Base-by-base conservation (phyloP, 2,113 vertebrate genomes). In the Lonchura striata region DNA sequence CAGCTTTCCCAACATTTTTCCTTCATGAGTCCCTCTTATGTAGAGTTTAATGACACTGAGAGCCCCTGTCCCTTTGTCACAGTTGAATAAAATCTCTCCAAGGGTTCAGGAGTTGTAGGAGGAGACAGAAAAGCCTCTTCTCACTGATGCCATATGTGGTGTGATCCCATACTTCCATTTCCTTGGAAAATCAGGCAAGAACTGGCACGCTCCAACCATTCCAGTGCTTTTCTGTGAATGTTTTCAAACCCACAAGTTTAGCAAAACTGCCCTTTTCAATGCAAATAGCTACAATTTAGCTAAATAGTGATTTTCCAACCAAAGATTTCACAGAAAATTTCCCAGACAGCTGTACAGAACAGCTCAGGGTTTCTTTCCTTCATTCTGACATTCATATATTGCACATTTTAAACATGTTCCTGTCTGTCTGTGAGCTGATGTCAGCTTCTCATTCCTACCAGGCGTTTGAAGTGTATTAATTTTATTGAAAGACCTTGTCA, bases 241-340 rank as follows among this genome's bases (percentile, higher is more conserved):
- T 90, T 93, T 93, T 76, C 90, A 61, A 87, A 96, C 9, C 8
- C 31, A 28, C 4, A 76, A 90, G 42, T 83, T 88, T 11, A 86
- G 47, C 33, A 47, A 44, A 83, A 71, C 52, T 54, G 56, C 64
- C 24, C 72, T 66, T 92, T 81, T 61, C 75, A 88, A 69, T 23
- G 87, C 74, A 82, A 76, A 96, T n/a, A 87, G 42, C 71, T 93
- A 69, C 69, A 66, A 78, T 95, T 95, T 78, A 86, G 47, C 52
- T 71, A 91, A 92, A 75, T 9, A 79, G 65, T 66, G 78, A 47
- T 92, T 88, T 93, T 70, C 85, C 69, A 81, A 54, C 39, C 33
- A 20, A 80, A 83, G 56, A 80, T 44, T 90, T 86, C 53, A 41
- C 64, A n/a, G 76, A 44, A 65, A 37, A 50, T 42, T 31, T 75